These are phyloP conservation scores for Notarius quadriscutis DNA, from an alignment of 2,113 vertebrate genomes.

Conservation along the genomic window DNA sequence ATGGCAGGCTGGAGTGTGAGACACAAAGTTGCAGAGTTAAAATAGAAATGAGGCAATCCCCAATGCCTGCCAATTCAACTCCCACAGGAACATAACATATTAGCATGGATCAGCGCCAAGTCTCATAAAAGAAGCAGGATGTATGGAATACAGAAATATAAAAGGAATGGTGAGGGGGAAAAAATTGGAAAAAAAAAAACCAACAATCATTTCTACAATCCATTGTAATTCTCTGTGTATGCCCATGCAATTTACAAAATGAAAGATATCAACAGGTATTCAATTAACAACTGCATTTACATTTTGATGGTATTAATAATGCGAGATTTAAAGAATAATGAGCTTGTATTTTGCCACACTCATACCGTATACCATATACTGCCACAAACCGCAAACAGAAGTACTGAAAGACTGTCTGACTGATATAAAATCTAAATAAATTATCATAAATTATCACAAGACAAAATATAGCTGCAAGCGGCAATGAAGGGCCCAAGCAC, in stretches of 20 bases:
- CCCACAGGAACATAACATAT: constrained; percentile 7
- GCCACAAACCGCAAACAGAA: background rate
- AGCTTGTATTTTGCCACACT: background rate
- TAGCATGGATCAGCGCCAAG: constrained; percentile 8
- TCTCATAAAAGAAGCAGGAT: background rate
- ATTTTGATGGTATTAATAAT: background rate
- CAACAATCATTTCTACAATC: background rate
- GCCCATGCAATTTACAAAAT: background rate
- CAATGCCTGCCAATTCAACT: constrained; percentile 9
- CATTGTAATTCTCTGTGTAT: background rate
- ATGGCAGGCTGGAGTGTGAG: background rate
- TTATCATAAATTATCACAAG: background rate
- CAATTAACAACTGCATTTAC: background rate
- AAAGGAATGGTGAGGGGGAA: background rate
- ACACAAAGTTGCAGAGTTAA: constrained; percentile 22
- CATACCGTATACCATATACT: background rate
- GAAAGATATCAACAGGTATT: background rate
- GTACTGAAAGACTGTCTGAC: background rate
- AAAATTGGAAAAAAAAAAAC: background rate
- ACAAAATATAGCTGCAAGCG: too few relatives aligned
- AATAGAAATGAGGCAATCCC: constrained; percentile 10
- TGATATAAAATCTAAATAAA: background rate
- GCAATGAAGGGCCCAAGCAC: too few relatives aligned
- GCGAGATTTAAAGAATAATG: background rate
- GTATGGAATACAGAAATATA: background rate